Evolutionary conservation across 2,113 vertebrate species (phyloP), one percentile per base, ranked within the genome.

Genomic region (Catharus fuscescens): DNA sequence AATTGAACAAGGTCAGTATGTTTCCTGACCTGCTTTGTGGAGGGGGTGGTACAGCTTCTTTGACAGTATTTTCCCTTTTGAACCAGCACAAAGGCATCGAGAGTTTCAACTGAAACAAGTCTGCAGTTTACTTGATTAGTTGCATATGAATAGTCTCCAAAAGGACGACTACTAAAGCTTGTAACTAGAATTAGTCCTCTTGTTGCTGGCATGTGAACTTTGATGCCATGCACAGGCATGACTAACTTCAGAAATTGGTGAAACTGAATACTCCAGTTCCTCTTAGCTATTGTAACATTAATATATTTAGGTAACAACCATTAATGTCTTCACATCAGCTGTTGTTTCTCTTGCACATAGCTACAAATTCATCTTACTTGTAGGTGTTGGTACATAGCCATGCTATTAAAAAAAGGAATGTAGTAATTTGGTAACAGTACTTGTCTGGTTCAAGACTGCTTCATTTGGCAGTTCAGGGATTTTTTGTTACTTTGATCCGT

Each of bases 1-100:
- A 15, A 0, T 18, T 42, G 45, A 87, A 72, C 1, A 1, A 17
- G 45, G 36, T 48, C 20, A 10, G 25, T 70, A 9, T 0, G 0
- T 23, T 77, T 84, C 38, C 61, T 95, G 78, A 42, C 29, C 8
- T 0, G 3, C 24, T 62, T 73, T 76, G 47, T 88, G 47, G 52
- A 73, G 14, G 50, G 36, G 4, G 5, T 38, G 9, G 69, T 34
- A 12, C 14, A 66, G 34, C 10, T 13, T 18, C 24, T 65, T 29
- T 1, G 23, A 24, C 23, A 42, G 13, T 47, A 3, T 32, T 69
- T 5, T 61, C 34, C 12, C 8, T 54, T 86, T 50, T 64, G n/a
- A 67, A 36, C 48, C 24, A 67, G 8, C 16, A 72, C 7, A 42
- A 24, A 38, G 45, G 40, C 40, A 56, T 48, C 0, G 0, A 31